A percentile compares a stretch with the other conserved stretches of the same genome.
Evolutionary conservation across 2,113 vertebrate genomes (phyloP).

Genomic region (Crotalus horridus): DNA sequence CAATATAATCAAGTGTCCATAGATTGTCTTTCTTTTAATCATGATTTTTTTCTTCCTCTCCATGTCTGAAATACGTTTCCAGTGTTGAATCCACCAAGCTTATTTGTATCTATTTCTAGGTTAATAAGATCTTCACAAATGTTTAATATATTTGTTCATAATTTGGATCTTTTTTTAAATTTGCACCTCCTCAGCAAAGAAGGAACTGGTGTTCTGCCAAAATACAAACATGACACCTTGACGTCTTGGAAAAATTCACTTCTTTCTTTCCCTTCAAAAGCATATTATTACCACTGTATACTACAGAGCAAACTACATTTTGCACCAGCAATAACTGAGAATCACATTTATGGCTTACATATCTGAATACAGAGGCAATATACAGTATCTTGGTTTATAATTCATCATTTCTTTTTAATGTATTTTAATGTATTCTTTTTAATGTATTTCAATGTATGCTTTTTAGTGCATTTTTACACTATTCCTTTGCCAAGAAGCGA

Average conservation of each 20-base stretch:
- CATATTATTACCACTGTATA: neutral
- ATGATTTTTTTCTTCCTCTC: neutral
- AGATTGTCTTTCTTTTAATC: neutral
- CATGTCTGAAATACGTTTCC: constrained; percentile 9
- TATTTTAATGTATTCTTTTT: too few relatives aligned
- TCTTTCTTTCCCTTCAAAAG: neutral
- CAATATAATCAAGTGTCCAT: constrained; percentile 19
- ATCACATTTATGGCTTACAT: neutral
- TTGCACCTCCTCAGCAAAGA: neutral
- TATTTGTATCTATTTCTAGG: neutral
- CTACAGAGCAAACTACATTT: neutral
- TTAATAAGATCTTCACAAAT: neutral
- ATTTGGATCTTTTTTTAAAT: neutral
- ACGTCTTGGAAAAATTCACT: neutral
- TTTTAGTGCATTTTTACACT: too few relatives aligned
- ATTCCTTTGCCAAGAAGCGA: too few relatives aligned
- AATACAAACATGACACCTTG: neutral
- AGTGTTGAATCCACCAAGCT: neutral
- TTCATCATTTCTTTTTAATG: neutral
- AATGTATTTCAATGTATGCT: too few relatives aligned
- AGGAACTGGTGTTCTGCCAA: neutral
- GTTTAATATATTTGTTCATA: neutral
- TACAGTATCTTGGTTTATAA: neutral
- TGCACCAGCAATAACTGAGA: neutral
- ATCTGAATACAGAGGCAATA: neutral